Base-by-base conservation (phyloP, 2,797 vertebrate species). In the Anguilla anguilla region DNA sequence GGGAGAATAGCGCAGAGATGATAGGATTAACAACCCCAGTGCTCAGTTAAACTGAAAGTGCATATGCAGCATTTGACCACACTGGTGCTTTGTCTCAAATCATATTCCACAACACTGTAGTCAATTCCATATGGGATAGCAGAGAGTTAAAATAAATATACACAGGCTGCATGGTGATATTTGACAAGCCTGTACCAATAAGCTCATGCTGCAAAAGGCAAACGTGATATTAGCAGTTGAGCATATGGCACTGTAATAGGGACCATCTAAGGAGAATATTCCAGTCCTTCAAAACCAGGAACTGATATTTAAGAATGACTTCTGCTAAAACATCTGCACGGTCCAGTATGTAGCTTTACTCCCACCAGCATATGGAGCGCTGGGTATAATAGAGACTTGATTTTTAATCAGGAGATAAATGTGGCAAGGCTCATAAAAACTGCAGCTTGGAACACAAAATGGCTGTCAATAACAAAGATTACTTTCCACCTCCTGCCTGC, bases 401-500 rank as follows among this genome's bases (percentile, higher is more conserved):
- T 64, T 84, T 87, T 87, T 84, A 87, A 87, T 72, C 91, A 92
- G 93, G 92, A 94, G 94, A 95, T 93, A 93, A 95, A 94, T 95
- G 93, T 94, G 61, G 88, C 94, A 94, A 94, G 94, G 92, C 94
- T 94, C 95, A 95, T 93, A 94, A 94, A 79, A 82, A 94, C 94
- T 94, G 93, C 95, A 95, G 93, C 90, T 93, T 93, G 94, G 94
- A 94, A 94, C 94, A 96, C 95, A 97, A 96, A 96, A 96, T 96
- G 95, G 94, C 94, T 96, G 94, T 94, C 95, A 95, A 94, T 91
- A 95, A 95, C 95, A 95, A 94, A 81, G 77, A 93, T 93, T 89
- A 91, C 91, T 93, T 91, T 91, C 92, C 92, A 91, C 91, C 92
- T 91, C 90, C 89, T 91, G 90, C 83, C 91, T 91, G 90, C 94